Conservation (phyloP, 2,888 invertebrate genomes). For the Trichacis sp. region DNA sequence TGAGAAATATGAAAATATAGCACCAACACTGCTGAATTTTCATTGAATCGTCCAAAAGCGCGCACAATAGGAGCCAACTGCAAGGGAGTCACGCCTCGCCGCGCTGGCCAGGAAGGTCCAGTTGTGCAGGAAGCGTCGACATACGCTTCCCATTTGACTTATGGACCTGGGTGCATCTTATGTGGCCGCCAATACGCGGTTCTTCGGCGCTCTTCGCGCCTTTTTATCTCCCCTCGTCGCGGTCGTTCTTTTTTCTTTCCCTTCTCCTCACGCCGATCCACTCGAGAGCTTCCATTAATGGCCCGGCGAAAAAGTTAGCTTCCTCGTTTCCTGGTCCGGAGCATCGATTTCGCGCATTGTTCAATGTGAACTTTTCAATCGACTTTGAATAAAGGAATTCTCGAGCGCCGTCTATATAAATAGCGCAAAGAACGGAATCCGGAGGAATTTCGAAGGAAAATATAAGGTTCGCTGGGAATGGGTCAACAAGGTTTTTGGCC, state of each 20-base stretch:
- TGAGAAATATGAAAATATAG: slow-evolving; percentile 9
- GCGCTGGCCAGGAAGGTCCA: slow-evolving; percentile 34
- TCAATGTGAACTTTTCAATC: slow-evolving; percentile 36
- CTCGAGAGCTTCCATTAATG: slow-evolving; percentile 32
- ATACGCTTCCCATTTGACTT: slow-evolving; percentile 43
- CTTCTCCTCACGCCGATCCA: slow-evolving; percentile 10
- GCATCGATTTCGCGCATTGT: slow-evolving; percentile 22
- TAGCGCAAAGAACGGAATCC: slow-evolving; percentile 21
- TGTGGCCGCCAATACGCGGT: slow-evolving; percentile 8
- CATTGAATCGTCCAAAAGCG: slow-evolving; percentile 11
- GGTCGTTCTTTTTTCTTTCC: neutral
- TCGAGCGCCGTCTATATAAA: slow-evolving; percentile 19
- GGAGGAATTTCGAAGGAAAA: slow-evolving; percentile 1
- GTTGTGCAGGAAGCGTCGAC: slow-evolving; percentile 35
- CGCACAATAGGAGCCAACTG: slow-evolving; percentile 28
- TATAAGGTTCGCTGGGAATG: slow-evolving; percentile 5
- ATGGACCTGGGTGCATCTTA: slow-evolving; percentile 32
- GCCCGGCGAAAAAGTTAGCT: slow-evolving; percentile 34
- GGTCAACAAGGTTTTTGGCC: slow-evolving; percentile 1
- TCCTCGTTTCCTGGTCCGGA: slow-evolving; percentile 21
- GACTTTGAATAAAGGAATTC: slow-evolving; percentile 39
- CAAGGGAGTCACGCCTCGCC: slow-evolving; percentile 25
- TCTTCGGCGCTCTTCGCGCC: neutral
- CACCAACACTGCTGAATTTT: slow-evolving; percentile 27
- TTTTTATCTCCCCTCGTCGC: too few species aligned